Evolutionary conservation across 2,797 vertebrate species (phyloP).

Genomic region (Sebastolobus altivelis): DNA sequence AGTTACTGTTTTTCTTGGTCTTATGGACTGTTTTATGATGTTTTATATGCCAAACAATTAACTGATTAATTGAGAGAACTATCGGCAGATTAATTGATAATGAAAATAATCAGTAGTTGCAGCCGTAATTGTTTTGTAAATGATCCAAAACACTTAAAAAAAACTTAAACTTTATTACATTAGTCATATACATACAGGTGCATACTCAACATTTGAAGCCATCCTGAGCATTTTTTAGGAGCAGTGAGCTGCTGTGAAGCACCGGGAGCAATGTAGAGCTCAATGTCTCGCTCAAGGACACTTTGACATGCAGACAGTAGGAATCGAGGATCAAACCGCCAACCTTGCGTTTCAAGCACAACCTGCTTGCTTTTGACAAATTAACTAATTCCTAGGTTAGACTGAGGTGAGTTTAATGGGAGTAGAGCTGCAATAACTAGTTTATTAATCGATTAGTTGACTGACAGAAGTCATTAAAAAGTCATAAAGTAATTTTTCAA

Average conservation of each 20-base stretch:
- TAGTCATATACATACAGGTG: fast-evolving
- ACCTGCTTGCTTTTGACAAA: not conserved
- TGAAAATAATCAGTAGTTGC: not conserved
- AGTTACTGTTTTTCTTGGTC: not conserved
- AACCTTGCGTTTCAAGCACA: too few relatives aligned
- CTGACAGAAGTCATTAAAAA: not conserved
- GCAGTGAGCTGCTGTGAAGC: too few relatives aligned
- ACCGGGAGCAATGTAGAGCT: too few relatives aligned
- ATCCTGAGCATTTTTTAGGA: too few relatives aligned
- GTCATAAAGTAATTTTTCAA: not conserved
- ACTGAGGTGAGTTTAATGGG: not conserved
- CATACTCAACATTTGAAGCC: too few relatives aligned
- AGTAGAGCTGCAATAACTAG: not conserved
- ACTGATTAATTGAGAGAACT: not conserved
- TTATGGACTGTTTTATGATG: not conserved
- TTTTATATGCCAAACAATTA: not conserved
- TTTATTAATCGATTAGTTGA: not conserved
- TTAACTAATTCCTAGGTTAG: fast-evolving
- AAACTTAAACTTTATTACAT: too few relatives aligned
- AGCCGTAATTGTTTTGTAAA: not conserved
- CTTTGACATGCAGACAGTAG: too few relatives aligned
- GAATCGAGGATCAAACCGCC: too few relatives aligned
- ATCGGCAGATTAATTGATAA: not conserved
- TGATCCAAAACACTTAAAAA: not conserved
- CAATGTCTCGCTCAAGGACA: too few relatives aligned